A percentile compares a stretch with the other conserved stretches of the same genome.
Evolutionary conservation across 2,888 invertebrate genomes (phyloP).

Genomic region (Merodon equestris): DNA sequence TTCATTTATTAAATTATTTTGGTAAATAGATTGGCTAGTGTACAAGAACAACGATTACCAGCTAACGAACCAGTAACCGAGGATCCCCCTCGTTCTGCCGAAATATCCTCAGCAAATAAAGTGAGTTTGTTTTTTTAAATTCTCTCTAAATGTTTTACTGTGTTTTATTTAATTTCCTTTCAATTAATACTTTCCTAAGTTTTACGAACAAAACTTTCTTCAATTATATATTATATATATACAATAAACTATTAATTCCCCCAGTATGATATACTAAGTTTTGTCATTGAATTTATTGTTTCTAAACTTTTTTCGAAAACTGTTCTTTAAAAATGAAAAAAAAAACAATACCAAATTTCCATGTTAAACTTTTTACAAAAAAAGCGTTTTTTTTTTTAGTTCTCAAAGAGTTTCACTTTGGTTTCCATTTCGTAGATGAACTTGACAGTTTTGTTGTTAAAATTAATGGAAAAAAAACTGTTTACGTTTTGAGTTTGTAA

Average conservation of each 20-base stretch:
- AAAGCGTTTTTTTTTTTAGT: slow-evolving; percentile 41
- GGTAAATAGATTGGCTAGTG: slow-evolving; percentile 90
- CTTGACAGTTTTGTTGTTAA: slow-evolving; percentile 53
- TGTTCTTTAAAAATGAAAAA: slow-evolving; percentile 29
- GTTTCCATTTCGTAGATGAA: slow-evolving; percentile 57
- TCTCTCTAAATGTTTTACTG: slow-evolving; percentile 38
- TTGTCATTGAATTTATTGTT: slow-evolving; percentile 46
- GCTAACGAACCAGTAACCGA: slow-evolving; percentile 82
- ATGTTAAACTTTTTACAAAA: slow-evolving; percentile 28
- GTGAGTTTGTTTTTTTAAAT: slow-evolving; percentile 80
- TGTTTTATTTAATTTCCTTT: slow-evolving; percentile 37
- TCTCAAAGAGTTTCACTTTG: slow-evolving; percentile 29
- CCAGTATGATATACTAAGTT: slow-evolving; percentile 63
- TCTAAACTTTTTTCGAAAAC: slow-evolving; percentile 21
- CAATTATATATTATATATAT: slow-evolving; percentile 51
- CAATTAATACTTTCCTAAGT: slow-evolving; percentile 37
- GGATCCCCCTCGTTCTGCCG: slow-evolving; percentile 80
- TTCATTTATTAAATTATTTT: no score
- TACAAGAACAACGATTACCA: slow-evolving; percentile 93
- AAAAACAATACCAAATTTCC: not conserved
- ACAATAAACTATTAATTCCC: slow-evolving; percentile 48
- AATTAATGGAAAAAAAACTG: slow-evolving; percentile 1
- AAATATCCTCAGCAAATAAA: slow-evolving; percentile 85
- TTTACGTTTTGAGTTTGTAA: slow-evolving; percentile 17
- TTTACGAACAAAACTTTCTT: slow-evolving; percentile 61